Evolutionary conservation across 2,797 vertebrate species (phyloP), one percentile per base, ranked within the genome.

Genomic region (Lacerta bilineata): DNA sequence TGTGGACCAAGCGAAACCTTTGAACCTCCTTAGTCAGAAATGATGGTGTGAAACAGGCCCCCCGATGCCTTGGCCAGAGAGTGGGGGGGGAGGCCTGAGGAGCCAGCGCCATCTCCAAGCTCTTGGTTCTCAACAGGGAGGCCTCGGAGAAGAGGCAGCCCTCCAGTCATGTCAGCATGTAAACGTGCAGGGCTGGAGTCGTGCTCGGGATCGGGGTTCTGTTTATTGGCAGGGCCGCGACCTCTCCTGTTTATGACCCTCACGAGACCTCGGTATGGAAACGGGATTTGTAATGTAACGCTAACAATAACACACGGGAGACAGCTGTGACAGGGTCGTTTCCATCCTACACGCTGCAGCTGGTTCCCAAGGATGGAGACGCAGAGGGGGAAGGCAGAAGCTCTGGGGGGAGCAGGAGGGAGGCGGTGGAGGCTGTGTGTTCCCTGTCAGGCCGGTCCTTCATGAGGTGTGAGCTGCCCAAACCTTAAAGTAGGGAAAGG

Each of bases 271-370:
- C 61, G 0, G 80, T 94, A 95, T 95, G 96, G 95, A 95, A 95
- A 95, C 91, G 86, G 96, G 95, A 96, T 96, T 96, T 97, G 97
- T 97, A 97, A 97, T 0, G 92, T 96, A 96, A 97, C 92, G 91
- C 97, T 96, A 95, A 95, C 95, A 97, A 97, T 97, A 97, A 97
- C 97, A 97, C 88, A 91, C 91, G 17, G 33, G 95, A 96, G 96
- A 95, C 93, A 95, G 96, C 87, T 92, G 55, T 95, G 96, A 94
- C 96, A 89, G 93, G 95, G 94, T 92, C 86, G n/a, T 84, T 90
- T 91, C 92, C 93, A 86, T 94, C 94, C 95, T 94, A 94, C 96
- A 93, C 0, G 4, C 91, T 27, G 10, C 97, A 96, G 97, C 96
- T 95, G 96, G 94, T 85, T 96, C 23, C 90, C 83, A 1, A 0